Conservation (phyloP, 2,888 invertebrate genomes). For the Clistopyga incitator region DNA sequence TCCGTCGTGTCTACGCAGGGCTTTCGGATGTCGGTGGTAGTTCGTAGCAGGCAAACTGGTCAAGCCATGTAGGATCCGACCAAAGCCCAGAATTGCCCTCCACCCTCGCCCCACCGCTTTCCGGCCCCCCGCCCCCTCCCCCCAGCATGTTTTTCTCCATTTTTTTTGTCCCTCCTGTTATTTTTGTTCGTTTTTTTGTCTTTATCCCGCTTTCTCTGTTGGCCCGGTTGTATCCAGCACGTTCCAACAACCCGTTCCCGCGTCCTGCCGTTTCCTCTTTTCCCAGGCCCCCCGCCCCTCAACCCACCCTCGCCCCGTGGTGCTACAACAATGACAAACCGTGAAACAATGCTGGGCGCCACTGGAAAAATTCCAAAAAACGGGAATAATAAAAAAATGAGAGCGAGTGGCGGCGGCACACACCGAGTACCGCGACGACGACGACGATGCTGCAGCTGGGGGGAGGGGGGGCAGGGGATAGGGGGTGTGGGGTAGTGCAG, state of each 20-base stretch:
- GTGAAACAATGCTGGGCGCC: slow-evolving; percentile 84
- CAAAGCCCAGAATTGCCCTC: slow-evolving; percentile 32
- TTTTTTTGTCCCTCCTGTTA: background rate
- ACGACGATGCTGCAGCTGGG: slow-evolving; percentile 44
- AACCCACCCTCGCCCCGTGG: slow-evolving; percentile 63
- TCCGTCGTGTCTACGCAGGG: slow-evolving; percentile 13
- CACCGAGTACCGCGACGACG: slow-evolving; percentile 47
- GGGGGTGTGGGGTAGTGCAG: slow-evolving; percentile 41
- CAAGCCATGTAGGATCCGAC: background rate
- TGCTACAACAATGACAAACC: slow-evolving; percentile 83
- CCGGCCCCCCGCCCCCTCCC: background rate
- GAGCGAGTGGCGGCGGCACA: slow-evolving; percentile 50
- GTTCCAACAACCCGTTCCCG: slow-evolving; percentile 50
- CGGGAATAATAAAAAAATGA: slow-evolving; percentile 82
- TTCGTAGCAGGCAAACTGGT: background rate
- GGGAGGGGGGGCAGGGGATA: slow-evolving; percentile 1
- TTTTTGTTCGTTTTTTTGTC: slow-evolving; percentile 36
- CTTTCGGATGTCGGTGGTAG: slow-evolving; percentile 15
- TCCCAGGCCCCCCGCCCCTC: slow-evolving; percentile 52
- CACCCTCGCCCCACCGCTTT: background rate
- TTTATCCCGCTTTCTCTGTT: slow-evolving; percentile 48
- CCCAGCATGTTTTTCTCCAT: slow-evolving; percentile 22
- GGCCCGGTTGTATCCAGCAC: slow-evolving; percentile 45
- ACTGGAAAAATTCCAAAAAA: slow-evolving; percentile 84
- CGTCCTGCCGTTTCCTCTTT: slow-evolving; percentile 52